These are phyloP conservation scores for Philaenus spumarius DNA, from an alignment of 1,140 invertebrate species.

Conservation along the genomic window DNA sequence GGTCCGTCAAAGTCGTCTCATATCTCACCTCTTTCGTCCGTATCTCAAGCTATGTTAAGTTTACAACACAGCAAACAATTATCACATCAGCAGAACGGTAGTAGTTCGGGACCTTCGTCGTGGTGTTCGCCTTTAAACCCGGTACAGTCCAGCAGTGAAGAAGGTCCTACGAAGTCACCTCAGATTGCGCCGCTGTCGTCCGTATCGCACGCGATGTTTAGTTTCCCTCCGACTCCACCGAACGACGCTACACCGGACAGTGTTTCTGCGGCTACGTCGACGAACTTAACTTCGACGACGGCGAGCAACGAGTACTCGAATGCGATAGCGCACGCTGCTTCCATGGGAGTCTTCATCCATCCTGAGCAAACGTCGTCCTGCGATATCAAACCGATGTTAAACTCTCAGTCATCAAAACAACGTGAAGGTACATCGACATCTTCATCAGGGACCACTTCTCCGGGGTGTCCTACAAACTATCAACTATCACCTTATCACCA, in stretches of 20 bases:
- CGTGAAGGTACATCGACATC: constrained; percentile 30
- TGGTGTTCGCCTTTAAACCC: constrained; percentile 23
- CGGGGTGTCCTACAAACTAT: constrained; percentile 12
- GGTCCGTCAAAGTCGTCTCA: not conserved
- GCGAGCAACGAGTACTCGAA: constrained; percentile 24
- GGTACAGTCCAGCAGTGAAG: constrained; percentile 15
- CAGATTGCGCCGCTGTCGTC: constrained; percentile 3
- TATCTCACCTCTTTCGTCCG: constrained; percentile 4
- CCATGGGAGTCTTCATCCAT: constrained; percentile 30
- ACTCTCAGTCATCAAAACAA: constrained; percentile 27
- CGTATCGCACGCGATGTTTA: constrained; percentile 28
- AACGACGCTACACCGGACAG: constrained; percentile 29
- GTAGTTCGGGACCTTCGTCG: not conserved
- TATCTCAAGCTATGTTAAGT: constrained; percentile 29
- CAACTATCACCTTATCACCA: constrained; percentile 15
- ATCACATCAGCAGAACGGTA: constrained; percentile 5
- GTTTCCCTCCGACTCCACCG: constrained; percentile 29
- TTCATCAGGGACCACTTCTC: constrained; percentile 23
- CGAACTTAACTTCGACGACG: constrained; percentile 8
- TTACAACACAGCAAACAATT: constrained; percentile 19
- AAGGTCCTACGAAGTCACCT: constrained; percentile 6
- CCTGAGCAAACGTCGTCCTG: constrained; percentile 24
- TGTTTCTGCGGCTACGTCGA: constrained; percentile 21
- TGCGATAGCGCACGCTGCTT: constrained; percentile 27
- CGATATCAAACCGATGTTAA: constrained; percentile 29